Conservation (phyloP, 2,888 invertebrate species). For the Glyphotaelius pellucidus region DNA sequence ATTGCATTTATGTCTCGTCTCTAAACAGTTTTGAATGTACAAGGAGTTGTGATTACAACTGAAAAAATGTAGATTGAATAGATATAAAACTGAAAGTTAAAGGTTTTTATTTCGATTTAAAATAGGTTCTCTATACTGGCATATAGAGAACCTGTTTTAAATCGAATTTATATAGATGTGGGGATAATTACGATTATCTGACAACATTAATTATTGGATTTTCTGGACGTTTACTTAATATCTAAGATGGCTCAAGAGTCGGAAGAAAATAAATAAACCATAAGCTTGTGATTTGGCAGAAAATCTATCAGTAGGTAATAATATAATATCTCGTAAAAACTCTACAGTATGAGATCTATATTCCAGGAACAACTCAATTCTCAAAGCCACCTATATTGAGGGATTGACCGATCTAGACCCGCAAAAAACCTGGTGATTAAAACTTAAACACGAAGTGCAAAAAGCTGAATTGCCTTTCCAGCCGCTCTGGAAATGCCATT, state of each 20-base stretch:
- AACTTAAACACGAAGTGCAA: neutral
- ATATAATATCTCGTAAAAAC: neutral
- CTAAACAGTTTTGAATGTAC: neutral
- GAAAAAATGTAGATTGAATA: neutral
- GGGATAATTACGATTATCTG: no score
- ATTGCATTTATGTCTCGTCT: neutral
- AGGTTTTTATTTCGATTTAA: neutral
- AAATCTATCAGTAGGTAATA: neutral
- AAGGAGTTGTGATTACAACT: neutral
- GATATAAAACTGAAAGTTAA: no score
- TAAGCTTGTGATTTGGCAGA: neutral
- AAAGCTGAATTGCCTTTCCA: conserved; percentile 16
- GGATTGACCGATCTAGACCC: neutral
- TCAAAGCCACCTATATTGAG: neutral
- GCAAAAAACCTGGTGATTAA: neutral
- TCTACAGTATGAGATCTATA: neutral
- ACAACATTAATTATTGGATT: no score
- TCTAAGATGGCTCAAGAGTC: neutral
- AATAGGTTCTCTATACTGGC: neutral
- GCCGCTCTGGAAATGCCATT: conserved; percentile 14
- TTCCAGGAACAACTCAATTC: neutral
- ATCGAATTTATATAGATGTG: no score
- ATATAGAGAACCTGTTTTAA: no score
- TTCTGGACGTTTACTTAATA: no score
- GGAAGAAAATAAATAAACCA: neutral